Base-by-base conservation (phyloP, 2,888 invertebrate genomes). In the Cartodere bifasciata region DNA sequence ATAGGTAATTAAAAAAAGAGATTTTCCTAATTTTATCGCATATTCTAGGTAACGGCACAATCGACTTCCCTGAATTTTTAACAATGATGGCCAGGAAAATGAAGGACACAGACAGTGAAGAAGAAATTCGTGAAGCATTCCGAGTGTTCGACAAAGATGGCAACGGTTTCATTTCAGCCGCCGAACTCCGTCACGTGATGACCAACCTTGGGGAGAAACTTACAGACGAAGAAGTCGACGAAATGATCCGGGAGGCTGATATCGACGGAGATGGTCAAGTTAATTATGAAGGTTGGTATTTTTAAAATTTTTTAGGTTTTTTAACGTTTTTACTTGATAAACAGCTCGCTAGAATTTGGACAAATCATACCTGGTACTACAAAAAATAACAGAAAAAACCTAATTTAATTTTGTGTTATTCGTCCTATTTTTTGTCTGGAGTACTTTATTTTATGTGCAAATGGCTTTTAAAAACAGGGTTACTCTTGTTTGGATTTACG, bases 11-110 rank as follows among this genome's bases (percentile, higher is more conserved):
- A n/a, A n/a, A n/a, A n/a, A n/a, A n/a, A n/a, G n/a, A n/a, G n/a
- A n/a, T n/a, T 23, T 23, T 23, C 5, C 10, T 23, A 6, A 11
- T 9, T 23, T 33, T 30, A 53, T 58, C 16, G n/a, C n/a, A n/a
- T n/a, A n/a, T n/a, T n/a, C n/a, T 62, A 95, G 95, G 94, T 58
- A 97, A 97, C 67, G 97, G 97, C 58, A 97, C 95, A 63, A 97
- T 98, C 68, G 97, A 98, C 72, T 98, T 98, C 69, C 95, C 95
- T 52, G 97, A 98, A 70, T 98, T 98, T 75, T 77, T 98, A 56
- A 95, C 95, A 62, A 97, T 98, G 95, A 98, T 98, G 97, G 97
- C 97, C 56, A 81, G 95, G 60, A 98, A 97, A 77, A 95, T 97
- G 92, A 95, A 97, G 68, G 95, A 97, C 71, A 95, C 95, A 47